These are phyloP conservation scores for Gadus chalcogrammus DNA, from an alignment of 2,113 vertebrate genomes.

Conservation along the genomic window DNA sequence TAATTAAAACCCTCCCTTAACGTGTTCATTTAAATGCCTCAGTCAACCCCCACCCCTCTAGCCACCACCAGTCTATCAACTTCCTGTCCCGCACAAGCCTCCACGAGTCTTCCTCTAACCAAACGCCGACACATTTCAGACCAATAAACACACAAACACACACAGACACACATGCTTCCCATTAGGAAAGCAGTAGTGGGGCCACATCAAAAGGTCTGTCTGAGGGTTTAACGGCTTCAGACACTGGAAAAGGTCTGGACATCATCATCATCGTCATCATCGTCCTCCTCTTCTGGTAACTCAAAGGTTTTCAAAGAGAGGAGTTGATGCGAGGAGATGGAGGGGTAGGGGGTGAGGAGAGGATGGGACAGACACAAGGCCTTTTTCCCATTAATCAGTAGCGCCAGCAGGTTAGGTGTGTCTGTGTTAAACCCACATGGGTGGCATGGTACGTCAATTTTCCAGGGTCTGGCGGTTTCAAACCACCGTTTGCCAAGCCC, in stretches of 20 bases:
- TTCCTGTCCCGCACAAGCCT: slow-evolving; percentile 51
- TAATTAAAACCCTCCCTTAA: slow-evolving; percentile 58
- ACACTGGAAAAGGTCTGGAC: slow-evolving; percentile 51
- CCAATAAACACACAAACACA: slow-evolving; percentile 3
- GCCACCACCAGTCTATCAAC: slow-evolving; percentile 62
- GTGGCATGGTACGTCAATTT: too few species aligned
- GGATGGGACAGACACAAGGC: slow-evolving; percentile 14
- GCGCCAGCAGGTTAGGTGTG: too few species aligned
- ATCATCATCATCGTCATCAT: slow-evolving; percentile 12
- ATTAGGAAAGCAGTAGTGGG: slow-evolving; percentile 42
- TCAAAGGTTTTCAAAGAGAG: neutral
- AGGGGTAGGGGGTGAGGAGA: slow-evolving; percentile 29
- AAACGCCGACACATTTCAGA: slow-evolving; percentile 41
- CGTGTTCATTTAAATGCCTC: slow-evolving; percentile 42
- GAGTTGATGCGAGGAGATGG: slow-evolving; percentile 29
- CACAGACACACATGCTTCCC: slow-evolving; percentile 45
- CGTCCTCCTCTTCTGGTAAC: too few species aligned
- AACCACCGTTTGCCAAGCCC: too few species aligned
- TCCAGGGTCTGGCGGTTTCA: too few species aligned
- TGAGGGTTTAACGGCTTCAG: slow-evolving; percentile 45
- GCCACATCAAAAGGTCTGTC: slow-evolving; percentile 60
- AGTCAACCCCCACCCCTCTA: slow-evolving; percentile 11
- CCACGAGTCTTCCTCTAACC: slow-evolving; percentile 32
- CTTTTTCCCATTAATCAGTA: neutral
- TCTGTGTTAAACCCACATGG: too few species aligned